phyloP scores from a whole-genome alignment of 2,113 vertebrate species.

The Abramis brama region DNA sequence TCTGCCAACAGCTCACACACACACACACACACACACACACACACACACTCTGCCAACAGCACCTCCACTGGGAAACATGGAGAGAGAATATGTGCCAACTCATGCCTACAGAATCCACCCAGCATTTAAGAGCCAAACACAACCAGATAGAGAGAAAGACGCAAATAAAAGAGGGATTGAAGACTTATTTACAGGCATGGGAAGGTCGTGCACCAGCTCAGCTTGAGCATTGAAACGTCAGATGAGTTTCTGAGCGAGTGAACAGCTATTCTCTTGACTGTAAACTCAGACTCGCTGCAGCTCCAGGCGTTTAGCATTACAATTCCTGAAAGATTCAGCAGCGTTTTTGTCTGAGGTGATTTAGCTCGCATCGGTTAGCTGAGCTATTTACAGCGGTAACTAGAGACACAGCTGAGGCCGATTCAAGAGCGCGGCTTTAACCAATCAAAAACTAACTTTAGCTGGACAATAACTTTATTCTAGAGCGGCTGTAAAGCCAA shows the following conservation, averaged over 20 bases:
- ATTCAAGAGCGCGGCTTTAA: background rate
- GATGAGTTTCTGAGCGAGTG: slow-evolving; percentile 37
- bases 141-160: slow-evolving; percentile 32
- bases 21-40: background rate
- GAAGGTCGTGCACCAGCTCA: slow-evolving; percentile 46
- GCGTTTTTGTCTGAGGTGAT: slow-evolving; percentile 33
- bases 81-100: slow-evolving; percentile 19
- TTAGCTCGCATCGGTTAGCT: slow-evolving; percentile 49
- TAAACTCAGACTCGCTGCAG: slow-evolving; percentile 24
- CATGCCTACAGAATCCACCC: background rate
- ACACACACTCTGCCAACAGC: slow-evolving; percentile 24
- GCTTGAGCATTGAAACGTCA: slow-evolving; percentile 50
- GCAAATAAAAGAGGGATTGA: slow-evolving; percentile 44
- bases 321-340: slow-evolving; percentile 28
- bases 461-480: too few relatives aligned
- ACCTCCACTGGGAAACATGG: slow-evolving; percentile 7
- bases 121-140: slow-evolving; percentile 34
- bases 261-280: slow-evolving; percentile 41
- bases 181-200: slow-evolving; percentile 60
- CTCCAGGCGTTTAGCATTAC: slow-evolving; percentile 26
- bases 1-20: background rate
- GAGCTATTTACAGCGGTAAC: slow-evolving; percentile 9
- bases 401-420: slow-evolving; percentile 30
- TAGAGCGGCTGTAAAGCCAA: too few relatives aligned
- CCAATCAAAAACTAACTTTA: background rate